Percentiles rank a stretch among this genome's conserved stretches.
These are phyloP conservation scores for Antheraea yamamai DNA, from an alignment of 2,888 invertebrate species.

Conservation along the genomic window DNA sequence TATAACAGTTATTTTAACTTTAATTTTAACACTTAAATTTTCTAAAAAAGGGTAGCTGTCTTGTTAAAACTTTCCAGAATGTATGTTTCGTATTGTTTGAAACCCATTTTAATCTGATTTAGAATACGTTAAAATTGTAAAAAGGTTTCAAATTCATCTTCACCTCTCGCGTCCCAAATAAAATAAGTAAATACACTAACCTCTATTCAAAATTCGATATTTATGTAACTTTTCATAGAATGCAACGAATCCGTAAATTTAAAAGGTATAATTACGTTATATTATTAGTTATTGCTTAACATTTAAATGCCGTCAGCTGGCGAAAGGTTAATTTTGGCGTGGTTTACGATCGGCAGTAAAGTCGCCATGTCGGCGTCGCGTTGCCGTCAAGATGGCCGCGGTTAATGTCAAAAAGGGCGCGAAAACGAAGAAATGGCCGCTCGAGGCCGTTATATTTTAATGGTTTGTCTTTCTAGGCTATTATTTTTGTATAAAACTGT, in stretches of 20 bases:
- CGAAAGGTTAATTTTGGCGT: conserved; percentile 76
- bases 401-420: conserved; percentile 58
- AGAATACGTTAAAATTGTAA: too few relatives aligned
- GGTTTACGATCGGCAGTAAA: conserved; percentile 67
- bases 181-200: background rate
- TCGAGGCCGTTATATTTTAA: conserved; percentile 52
- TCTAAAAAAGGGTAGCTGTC: too few relatives aligned
- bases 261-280: conserved; percentile 50
- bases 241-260: conserved; percentile 19
- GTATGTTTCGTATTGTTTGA: too few relatives aligned
- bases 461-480: conserved; percentile 47
- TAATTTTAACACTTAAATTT: too few relatives aligned
- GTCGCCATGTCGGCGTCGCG: conserved; percentile 63
- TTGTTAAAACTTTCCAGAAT: too few relatives aligned
- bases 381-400: conserved; percentile 59
- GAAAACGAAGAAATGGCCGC: conserved; percentile 48
- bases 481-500: conserved; percentile 40
- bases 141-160: background rate
- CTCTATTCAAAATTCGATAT: background rate
- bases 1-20: too few relatives aligned
- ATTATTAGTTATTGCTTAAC: conserved; percentile 64
- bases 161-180: conserved; percentile 13
- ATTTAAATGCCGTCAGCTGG: conserved; percentile 72
- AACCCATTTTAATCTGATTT: too few relatives aligned
- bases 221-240: background rate